Evolutionary conservation across 2,888 invertebrate species (phyloP), one percentile per base, ranked within the genome.

Genomic region (Drosophila mayaguana): DNA sequence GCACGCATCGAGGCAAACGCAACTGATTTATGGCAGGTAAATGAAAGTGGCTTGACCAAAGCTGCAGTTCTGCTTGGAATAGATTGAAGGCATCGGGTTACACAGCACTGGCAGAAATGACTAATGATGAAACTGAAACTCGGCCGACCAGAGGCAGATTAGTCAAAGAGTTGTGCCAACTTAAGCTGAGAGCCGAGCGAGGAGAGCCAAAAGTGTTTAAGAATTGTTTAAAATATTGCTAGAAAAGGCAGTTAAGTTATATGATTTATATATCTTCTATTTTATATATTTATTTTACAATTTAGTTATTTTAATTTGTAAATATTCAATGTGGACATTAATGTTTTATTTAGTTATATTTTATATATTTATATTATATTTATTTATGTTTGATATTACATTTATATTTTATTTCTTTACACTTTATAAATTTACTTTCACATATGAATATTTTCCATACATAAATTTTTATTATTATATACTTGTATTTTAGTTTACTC

Each of bases 11-110:
- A 62, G n/a, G 60, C 28, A 28, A 63, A 28, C 71, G 48, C 45
- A 63, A 72, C 78, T 72, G 81, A 81, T 78, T 78, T 81, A 72
- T 78, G 78, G 65, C 81, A 72, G 78, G 63, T 59, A 64, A 62
- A 55, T 67, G 63, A 62, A 62, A 59, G 65, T 51, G 20, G 63
- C 61, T 57, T 57, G 73, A 42, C 60, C 51, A 54, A 32, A 18
- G 32, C 48, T 60, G 32, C 38, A 51, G 54, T 53, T 22, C 60
- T 20, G 28, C 42, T 38, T 38, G 18, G 2, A n/a, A 28, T 43
- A 53, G 16, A 48, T 22, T 42, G 63, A 40, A 40, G 20, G 77
- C 64, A 77, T 77, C 67, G 20, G 14, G 57, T 80, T 80, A 62
- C 77, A 46, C n/a, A 48, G 46, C 12, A 12, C 60, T 25, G 42